Conservation (phyloP, 1,140 invertebrate genomes). For the Steinernema khuongi region DNA sequence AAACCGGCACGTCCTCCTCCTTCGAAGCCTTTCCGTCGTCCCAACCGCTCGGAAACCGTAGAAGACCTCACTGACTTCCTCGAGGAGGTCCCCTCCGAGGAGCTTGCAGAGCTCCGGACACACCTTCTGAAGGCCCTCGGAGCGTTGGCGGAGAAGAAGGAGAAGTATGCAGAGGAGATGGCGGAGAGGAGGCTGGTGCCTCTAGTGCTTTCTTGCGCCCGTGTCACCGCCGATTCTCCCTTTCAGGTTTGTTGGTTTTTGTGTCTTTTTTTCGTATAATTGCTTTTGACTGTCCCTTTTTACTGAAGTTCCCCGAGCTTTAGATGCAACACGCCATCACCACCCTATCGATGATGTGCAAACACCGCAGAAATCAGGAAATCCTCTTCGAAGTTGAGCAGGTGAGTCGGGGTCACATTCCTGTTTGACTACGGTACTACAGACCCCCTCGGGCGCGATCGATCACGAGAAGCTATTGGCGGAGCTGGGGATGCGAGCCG, state of each 20-base stretch:
- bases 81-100: not conserved
- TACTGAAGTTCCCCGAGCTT: too few relatives aligned
- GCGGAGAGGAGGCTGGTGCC: not conserved
- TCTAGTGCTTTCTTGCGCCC: not conserved
- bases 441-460: not conserved
- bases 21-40: not conserved
- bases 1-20: constrained; percentile 2
- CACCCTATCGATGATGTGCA: not conserved
- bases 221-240: not conserved
- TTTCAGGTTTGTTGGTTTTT: not conserved
- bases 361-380: not conserved
- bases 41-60: not conserved
- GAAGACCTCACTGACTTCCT: not conserved
- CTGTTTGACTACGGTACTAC: not conserved
- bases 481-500: not conserved
- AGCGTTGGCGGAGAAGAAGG: not conserved
- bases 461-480: not conserved
- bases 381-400: not conserved
- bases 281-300: too few relatives aligned
- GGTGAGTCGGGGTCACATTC: not conserved
- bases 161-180: not conserved
- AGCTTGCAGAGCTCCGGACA: not conserved
- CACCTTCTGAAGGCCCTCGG: not conserved
- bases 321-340: constrained; percentile 6
- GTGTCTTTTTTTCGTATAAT: not conserved